Evolutionary conservation across 2,113 vertebrate species (phyloP).

Genomic region (Xiphias gladius): DNA sequence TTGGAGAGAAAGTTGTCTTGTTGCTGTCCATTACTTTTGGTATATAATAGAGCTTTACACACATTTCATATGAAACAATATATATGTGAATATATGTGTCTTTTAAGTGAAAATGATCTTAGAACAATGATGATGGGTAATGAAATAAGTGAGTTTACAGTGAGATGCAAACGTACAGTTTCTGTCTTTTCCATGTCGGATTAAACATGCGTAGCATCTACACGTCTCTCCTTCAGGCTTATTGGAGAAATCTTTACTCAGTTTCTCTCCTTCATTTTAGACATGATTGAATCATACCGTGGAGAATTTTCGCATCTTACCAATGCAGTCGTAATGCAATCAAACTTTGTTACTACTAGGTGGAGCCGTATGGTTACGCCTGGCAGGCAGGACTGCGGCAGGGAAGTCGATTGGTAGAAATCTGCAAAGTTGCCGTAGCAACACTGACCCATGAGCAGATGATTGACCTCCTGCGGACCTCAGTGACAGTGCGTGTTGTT

Average conservation of each 20-base stretch:
- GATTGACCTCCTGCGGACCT: constrained; percentile 97
- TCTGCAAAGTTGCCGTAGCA: constrained; percentile 97
- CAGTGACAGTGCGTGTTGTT: constrained; percentile 94
- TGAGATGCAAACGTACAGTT: no score
- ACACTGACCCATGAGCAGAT: constrained; percentile 98
- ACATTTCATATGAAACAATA: no score
- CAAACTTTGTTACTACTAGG: constrained; percentile 40
- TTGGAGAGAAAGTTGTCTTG: no score
- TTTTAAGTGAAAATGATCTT: no score
- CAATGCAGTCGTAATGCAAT: neutral
- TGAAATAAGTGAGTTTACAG: no score
- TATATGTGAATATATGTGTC: no score
- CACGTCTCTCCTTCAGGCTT: neutral
- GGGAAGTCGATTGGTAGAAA: constrained; percentile 97
- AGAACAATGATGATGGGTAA: no score
- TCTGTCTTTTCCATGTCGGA: no score
- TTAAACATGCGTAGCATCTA: no score
- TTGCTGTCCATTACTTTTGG: no score
- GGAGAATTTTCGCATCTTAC: neutral
- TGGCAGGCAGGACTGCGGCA: constrained; percentile 98
- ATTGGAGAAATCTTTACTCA: neutral
- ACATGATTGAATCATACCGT: neutral
- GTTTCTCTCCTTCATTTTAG: neutral
- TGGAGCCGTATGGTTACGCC: constrained; percentile 97
- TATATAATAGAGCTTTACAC: no score